Evolutionary conservation across 1,140 invertebrate species (phyloP), one percentile per base, ranked within the genome.

Genomic region (Apolygus lucorum): DNA sequence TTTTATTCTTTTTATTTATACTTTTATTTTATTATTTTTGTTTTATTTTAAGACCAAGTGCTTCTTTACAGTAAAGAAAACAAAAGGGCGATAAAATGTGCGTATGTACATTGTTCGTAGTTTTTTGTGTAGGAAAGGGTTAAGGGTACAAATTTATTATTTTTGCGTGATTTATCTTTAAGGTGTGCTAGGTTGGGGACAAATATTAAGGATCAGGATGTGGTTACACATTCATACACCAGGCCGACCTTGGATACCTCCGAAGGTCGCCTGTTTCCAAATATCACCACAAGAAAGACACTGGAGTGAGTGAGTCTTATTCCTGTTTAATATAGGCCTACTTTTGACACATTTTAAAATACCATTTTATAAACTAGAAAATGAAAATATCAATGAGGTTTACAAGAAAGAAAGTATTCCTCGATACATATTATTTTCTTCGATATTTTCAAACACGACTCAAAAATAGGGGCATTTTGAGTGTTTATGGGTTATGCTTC

Each of bases 251-350:
- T 59, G 22, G 22, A 21, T 17, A 21, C 22, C 11, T 21, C 22
- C 13, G n/a, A 17, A 21, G 42, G 14, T 52, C 42, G 34, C 63
- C 69, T 24, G 24, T n/a, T n/a, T 28, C 29, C 67, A 63, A 49
- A 67, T 70, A 70, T 72, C 73, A 71, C 68, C 68, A 68, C 68
- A 72, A 74, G 73, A 74, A 74, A 74, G 73, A 74, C 73, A 72
- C 73, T 68, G 73, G 73, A 72, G 73, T 74, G 73, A 74, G 73
- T 74, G 70, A 72, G 72, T 73, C 72, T 73, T 73, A 64, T 27
- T 64, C 28, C 28, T 59, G 66, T 59, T 66, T 62, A 72, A 73
- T 70, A 73, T 73, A 73, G 72, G 72, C 72, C 72, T 73, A 73
- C 69, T 67, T 73, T 72, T 68, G 49, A 29, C 59, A 34, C 68